Conservation (phyloP, 2,113 vertebrate species). For the Callipepla californica region DNA sequence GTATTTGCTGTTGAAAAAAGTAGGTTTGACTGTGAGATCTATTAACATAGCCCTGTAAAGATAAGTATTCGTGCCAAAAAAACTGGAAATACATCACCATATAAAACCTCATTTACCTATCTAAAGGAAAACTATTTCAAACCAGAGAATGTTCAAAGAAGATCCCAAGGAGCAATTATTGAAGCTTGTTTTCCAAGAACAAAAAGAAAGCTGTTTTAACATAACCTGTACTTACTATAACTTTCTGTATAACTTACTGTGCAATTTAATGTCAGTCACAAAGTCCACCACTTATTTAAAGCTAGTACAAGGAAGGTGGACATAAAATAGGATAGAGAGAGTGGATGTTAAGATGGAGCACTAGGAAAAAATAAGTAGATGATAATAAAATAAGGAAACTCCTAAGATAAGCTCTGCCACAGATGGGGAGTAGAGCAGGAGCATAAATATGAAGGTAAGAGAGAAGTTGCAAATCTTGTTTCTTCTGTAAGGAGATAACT, state of each 20-base stretch:
- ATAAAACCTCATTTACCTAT: not conserved
- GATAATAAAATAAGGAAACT: not conserved
- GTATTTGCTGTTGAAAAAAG: not conserved
- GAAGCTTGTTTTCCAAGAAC: not conserved
- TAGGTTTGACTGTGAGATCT: not conserved
- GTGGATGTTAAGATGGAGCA: not conserved
- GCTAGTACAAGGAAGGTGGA: accelerated
- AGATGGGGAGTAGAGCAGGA: not conserved
- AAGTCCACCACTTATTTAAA: not conserved
- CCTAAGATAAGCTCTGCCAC: not conserved
- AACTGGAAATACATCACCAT: not conserved
- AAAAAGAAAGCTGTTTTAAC: not conserved
- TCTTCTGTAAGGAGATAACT: not conserved
- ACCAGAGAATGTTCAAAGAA: not conserved
- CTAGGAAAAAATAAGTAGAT: not conserved
- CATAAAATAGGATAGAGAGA: not conserved
- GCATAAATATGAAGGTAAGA: not conserved
- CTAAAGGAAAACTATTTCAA: not conserved
- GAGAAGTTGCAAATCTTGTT: not conserved
- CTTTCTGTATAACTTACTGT: not conserved
- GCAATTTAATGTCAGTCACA: not conserved
- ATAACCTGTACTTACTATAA: not conserved
- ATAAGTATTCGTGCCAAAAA: not conserved
- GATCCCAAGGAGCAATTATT: not conserved
- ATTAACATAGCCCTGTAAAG: not conserved